Evolutionary conservation across 2,888 invertebrate species (phyloP).

Genomic region (Dichetophora obliterata): DNA sequence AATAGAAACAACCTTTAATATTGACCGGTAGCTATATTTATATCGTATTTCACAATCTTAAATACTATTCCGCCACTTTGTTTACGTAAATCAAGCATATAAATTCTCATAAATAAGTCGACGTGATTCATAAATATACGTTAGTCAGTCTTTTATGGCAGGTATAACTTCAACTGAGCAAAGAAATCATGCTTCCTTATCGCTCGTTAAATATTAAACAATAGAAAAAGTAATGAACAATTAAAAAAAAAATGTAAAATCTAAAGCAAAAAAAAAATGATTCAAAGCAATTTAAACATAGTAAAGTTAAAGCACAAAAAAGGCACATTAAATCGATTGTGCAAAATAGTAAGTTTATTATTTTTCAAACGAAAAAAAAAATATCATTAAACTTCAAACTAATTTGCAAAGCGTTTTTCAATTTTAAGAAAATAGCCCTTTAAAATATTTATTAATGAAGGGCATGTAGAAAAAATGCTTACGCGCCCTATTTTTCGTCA

Average conservation of each 20-base stretch:
- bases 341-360: background rate
- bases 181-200: conserved; percentile 31
- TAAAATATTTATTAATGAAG: background rate
- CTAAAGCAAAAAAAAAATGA: background rate
- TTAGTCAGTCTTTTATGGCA: conserved; percentile 53
- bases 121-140: conserved; percentile 55
- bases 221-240: conserved; percentile 35
- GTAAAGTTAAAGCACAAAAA: background rate
- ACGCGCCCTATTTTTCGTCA: background rate
- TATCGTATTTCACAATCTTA: too few relatives aligned
- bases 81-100: too few relatives aligned
- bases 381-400: conserved; percentile 1
- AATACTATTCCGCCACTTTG: too few relatives aligned
- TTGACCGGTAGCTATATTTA: too few relatives aligned
- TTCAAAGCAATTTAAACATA: background rate
- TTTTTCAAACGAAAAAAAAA: background rate
- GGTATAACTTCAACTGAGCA: conserved; percentile 48
- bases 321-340: background rate
- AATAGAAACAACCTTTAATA: too few relatives aligned
- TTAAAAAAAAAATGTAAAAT: too few relatives aligned
- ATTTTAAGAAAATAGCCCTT: background rate
- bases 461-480: background rate
- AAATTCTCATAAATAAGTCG: background rate
- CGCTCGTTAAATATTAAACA: background rate
- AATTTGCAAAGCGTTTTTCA: background rate